Conservation (phyloP, 2,888 invertebrate genomes). For the Linnaemya vulpina region DNA sequence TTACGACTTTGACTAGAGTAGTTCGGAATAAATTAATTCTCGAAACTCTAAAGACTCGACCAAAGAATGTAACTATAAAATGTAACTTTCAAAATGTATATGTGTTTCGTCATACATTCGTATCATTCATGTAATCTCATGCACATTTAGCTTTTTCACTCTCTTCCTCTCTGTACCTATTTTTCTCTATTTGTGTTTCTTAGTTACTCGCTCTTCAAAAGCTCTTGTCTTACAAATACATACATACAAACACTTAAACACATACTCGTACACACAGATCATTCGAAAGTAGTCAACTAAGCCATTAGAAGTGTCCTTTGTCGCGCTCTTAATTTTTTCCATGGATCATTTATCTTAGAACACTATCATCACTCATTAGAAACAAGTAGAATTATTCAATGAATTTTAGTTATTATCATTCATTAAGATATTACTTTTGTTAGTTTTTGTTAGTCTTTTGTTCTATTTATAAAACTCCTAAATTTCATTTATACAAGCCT, state of each 20-base stretch:
- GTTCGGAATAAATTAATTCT: constrained; percentile 9
- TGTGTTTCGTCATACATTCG: constrained; percentile 37
- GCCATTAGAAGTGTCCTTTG: background rate
- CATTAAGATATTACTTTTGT: constrained; percentile 27
- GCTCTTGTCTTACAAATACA: constrained; percentile 61
- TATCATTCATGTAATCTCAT: constrained; percentile 56
- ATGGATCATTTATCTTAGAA: background rate
- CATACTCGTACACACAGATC: constrained; percentile 8
- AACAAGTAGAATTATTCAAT: constrained; percentile 51
- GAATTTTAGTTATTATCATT: constrained; percentile 53
- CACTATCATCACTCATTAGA: constrained; percentile 54
- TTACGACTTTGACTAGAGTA: constrained; percentile 31
- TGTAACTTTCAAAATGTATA: constrained; percentile 23
- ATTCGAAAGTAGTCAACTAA: background rate
- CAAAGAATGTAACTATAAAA: constrained; percentile 14
- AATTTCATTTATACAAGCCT: constrained; percentile 20
- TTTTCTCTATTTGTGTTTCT: constrained; percentile 21
- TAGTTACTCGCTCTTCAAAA: constrained; percentile 65
- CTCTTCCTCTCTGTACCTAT: background rate
- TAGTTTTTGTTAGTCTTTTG: constrained; percentile 52
- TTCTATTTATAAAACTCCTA: constrained; percentile 44
- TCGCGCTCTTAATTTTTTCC: constrained; percentile 19
- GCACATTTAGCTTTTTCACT: constrained; percentile 25
- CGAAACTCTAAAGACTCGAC: constrained; percentile 23
- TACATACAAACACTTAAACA: constrained; percentile 7